Conservation (phyloP, 2,113 vertebrate genomes). For the Tenebrosternarchus preto region DNA sequence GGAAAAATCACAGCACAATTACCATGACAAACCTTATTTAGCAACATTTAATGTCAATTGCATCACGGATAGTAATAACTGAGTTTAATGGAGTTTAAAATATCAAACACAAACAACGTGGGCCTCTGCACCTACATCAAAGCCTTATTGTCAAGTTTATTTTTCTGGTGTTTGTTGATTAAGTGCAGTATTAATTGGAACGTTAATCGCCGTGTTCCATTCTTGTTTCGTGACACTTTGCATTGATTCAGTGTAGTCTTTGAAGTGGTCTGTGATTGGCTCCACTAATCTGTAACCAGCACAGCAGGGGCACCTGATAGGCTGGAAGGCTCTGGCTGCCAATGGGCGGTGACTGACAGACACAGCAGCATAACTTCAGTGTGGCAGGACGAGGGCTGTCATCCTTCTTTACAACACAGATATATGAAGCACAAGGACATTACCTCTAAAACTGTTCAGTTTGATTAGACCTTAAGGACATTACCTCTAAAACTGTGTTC, state of each 20-base stretch:
- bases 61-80: too few species aligned
- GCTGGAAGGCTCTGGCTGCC: background rate
- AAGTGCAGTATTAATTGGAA: background rate
- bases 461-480: too few species aligned
- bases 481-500: too few species aligned
- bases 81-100: too few species aligned
- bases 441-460: background rate
- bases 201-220: background rate
- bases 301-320: slow-evolving; percentile 3
- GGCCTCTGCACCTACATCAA: too few species aligned
- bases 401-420: background rate
- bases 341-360: slow-evolving; percentile 1
- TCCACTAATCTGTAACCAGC: background rate
- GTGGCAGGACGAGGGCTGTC: background rate
- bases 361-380: background rate
- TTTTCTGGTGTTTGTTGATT: background rate
- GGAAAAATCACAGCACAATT: too few species aligned
- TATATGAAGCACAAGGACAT: background rate
- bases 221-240: background rate
- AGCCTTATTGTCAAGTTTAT: too few species aligned
- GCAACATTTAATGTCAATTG: too few species aligned
- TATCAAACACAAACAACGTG: too few species aligned
- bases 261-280: slow-evolving; percentile 14
- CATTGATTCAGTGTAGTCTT: background rate
- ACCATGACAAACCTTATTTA: too few species aligned